These are phyloP conservation scores for Pteropus rufus DNA, from an alignment of 2,797 vertebrate genomes.

Conservation along the genomic window DNA sequence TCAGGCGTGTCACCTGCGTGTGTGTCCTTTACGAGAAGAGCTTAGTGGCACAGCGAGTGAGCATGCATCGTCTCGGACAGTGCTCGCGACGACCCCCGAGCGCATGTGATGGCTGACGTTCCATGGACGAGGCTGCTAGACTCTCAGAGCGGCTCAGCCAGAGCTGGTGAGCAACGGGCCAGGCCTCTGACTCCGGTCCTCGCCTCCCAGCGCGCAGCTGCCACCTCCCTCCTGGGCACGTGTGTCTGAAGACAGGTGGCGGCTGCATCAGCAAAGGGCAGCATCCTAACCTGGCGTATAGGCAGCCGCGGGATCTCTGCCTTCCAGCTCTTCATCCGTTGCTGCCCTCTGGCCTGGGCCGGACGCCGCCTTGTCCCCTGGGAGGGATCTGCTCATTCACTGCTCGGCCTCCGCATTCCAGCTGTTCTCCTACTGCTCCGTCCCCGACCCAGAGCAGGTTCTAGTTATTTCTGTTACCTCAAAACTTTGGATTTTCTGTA, in stretches of 20 bases:
- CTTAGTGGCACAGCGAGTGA: too few relatives aligned
- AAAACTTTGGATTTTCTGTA: not conserved
- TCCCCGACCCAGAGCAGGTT: too few relatives aligned
- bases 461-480: not conserved
- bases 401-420: not conserved
- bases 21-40: not conserved
- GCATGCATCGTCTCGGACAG: fast-evolving
- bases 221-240: not conserved
- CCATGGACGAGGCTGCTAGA: not conserved
- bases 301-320: fast-evolving
- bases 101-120: fast-evolving
- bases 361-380: not conserved
- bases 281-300: fast-evolving
- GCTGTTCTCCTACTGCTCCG: not conserved
- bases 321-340: too few relatives aligned
- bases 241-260: not conserved
- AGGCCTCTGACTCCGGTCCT: not conserved
- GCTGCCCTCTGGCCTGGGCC: fast-evolving
- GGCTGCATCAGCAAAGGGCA: fast-evolving
- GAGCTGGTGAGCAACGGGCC: not conserved
- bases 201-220: fast-evolving
- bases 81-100: not conserved
- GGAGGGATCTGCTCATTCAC: not conserved
- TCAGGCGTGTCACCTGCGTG: not conserved
- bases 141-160: not conserved